Evolutionary conservation across 2,113 vertebrate genomes (phyloP).

Genomic region (Pteruthius melanotis): DNA sequence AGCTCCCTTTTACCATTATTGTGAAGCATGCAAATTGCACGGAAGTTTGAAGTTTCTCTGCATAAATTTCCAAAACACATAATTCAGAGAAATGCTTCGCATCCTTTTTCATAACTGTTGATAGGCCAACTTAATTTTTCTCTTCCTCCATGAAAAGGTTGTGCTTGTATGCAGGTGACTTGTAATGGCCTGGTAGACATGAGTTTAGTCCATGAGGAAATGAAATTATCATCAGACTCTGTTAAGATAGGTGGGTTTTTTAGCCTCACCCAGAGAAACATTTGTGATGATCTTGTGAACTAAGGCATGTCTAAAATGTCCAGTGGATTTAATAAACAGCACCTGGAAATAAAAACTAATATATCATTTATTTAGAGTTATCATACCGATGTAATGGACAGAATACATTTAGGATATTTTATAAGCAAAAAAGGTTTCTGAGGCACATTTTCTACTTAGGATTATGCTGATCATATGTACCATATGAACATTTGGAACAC

Average conservation of each 20-base stretch:
- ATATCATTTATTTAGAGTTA: not conserved
- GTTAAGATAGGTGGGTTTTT: not conserved
- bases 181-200: not conserved
- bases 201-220: not conserved
- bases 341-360: not conserved
- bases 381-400: not conserved
- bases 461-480: not conserved
- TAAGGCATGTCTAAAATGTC: not conserved
- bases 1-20: not conserved
- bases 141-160: not conserved
- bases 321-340: not conserved
- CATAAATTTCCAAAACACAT: not conserved
- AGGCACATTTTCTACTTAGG: not conserved
- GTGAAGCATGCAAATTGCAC: not conserved
- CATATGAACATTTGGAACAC: not conserved
- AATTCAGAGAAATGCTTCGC: not conserved
- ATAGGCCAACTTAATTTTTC: not conserved
- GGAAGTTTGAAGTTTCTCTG: not conserved
- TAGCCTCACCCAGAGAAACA: not conserved
- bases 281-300: not conserved
- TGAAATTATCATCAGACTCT: not conserved
- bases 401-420: not conserved
- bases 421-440: not conserved
- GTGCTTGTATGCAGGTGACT: not conserved
- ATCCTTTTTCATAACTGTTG: not conserved